Conservation (phyloP, 1,140 invertebrate genomes). For the Drosophila simulans region DNA sequence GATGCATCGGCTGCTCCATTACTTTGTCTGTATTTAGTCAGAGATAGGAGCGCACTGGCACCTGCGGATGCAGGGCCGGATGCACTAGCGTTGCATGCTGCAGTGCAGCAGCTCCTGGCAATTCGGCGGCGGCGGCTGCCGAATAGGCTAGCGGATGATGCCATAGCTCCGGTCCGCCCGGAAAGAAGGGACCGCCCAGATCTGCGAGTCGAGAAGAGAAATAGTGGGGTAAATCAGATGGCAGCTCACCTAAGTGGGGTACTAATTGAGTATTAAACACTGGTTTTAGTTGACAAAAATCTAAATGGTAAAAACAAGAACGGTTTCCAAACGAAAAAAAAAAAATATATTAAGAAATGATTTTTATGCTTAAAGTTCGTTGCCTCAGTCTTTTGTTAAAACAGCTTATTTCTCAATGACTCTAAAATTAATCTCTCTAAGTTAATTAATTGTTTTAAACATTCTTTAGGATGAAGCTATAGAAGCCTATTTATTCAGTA, state of each 20-base stretch:
- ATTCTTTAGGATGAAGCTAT: no score
- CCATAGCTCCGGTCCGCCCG: slow-evolving; percentile 96
- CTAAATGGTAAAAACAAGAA: slow-evolving; percentile 34
- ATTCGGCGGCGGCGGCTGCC: slow-evolving; percentile 90
- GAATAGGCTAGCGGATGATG: slow-evolving; percentile 95
- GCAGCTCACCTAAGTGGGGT: background rate
- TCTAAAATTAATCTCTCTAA: no score
- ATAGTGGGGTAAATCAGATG: slow-evolving; percentile 22
- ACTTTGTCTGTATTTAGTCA: slow-evolving; percentile 97
- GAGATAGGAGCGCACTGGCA: slow-evolving; percentile 97
- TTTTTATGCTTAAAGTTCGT: slow-evolving; percentile 52
- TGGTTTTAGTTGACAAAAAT: slow-evolving; percentile 42
- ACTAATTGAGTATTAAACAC: slow-evolving; percentile 23
- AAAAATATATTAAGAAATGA: slow-evolving; percentile 4
- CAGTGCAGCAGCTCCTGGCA: slow-evolving; percentile 90
- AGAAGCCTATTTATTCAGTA: background rate
- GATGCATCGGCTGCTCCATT: slow-evolving; percentile 84
- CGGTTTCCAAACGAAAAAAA: slow-evolving; percentile 65
- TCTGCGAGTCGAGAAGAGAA: slow-evolving; percentile 86
- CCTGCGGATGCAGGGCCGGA: slow-evolving; percentile 98
- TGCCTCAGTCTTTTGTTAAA: slow-evolving; percentile 71
- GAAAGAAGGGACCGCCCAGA: slow-evolving; percentile 97
- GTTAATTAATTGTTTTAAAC: no score
- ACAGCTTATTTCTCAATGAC: no score
- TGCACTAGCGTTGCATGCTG: slow-evolving; percentile 96